Conservation (phyloP, 2,113 vertebrate species). For the Egretta garzetta region DNA sequence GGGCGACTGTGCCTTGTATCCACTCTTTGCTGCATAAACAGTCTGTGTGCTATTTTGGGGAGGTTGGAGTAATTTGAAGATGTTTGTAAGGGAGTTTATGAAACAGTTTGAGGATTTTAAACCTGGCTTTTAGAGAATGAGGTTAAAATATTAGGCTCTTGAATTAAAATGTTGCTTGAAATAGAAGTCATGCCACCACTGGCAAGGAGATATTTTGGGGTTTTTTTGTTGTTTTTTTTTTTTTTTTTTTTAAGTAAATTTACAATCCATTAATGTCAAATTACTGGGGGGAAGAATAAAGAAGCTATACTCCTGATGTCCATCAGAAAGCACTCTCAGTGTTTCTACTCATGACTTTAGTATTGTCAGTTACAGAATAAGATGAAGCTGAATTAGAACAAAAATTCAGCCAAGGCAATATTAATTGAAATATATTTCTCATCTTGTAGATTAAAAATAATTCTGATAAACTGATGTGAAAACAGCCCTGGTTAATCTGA, state of each 20-base stretch:
- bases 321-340: background rate
- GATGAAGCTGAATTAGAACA: background rate
- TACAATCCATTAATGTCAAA: background rate
- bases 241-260: background rate
- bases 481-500: background rate
- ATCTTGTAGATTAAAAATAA: background rate
- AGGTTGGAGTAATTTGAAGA: background rate
- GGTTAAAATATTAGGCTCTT: background rate
- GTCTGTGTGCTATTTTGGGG: background rate
- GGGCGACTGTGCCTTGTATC: background rate
- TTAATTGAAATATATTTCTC: background rate
- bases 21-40: background rate
- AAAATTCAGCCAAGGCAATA: background rate
- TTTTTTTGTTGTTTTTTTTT: too few species aligned
- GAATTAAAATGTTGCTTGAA: background rate
- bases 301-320: background rate
- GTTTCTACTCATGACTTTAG: background rate
- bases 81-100: background rate
- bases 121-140: background rate
- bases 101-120: background rate
- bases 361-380: background rate
- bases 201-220: background rate
- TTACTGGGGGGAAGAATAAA: fast-evolving
- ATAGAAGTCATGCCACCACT: background rate
- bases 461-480: background rate